Conservation (phyloP, 1,140 invertebrate genomes). For the Stegodyphus dumicola region DNA sequence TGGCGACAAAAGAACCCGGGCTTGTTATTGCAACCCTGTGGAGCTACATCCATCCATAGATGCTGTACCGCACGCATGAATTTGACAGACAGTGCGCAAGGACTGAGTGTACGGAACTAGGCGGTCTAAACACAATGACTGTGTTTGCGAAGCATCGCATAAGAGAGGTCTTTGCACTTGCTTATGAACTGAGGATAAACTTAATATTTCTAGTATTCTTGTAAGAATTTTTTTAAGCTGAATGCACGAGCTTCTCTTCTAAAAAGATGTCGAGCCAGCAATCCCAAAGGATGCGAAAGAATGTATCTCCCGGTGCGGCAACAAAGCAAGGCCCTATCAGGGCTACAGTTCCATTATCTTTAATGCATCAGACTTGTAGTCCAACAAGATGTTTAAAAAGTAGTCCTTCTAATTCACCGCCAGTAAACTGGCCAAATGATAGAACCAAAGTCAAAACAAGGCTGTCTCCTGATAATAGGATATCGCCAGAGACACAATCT, state of each 20-base stretch:
- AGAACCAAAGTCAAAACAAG: conserved; percentile 55
- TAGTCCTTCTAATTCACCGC: conserved; percentile 55
- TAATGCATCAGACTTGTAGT: conserved; percentile 62
- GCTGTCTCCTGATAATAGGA: conserved; percentile 58
- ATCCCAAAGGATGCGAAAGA: conserved; percentile 62
- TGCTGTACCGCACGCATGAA: conserved; percentile 25
- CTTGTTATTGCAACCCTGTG: conserved; percentile 17
- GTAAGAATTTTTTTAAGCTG: conserved; percentile 1
- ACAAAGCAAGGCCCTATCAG: conserved; percentile 61
- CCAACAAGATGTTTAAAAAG: conserved; percentile 54
- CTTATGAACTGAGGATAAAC: not conserved
- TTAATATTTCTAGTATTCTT: conserved; percentile 20
- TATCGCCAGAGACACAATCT: conserved; percentile 57
- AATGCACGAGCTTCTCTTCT: conserved; percentile 35
- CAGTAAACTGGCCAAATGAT: conserved; percentile 43
- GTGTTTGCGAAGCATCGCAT: conserved; percentile 45
- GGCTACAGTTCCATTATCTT: conserved; percentile 62
- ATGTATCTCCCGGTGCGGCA: conserved; percentile 60
- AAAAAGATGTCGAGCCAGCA: conserved; percentile 47
- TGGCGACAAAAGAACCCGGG: not conserved
- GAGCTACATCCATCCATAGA: conserved; percentile 47
- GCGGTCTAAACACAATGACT: not conserved
- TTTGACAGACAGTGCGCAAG: conserved; percentile 45
- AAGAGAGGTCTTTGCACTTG: conserved; percentile 3
- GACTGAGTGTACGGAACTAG: not conserved